Conservation (phyloP, 2,888 invertebrate species). For the Acanthosepion pharaonis region DNA sequence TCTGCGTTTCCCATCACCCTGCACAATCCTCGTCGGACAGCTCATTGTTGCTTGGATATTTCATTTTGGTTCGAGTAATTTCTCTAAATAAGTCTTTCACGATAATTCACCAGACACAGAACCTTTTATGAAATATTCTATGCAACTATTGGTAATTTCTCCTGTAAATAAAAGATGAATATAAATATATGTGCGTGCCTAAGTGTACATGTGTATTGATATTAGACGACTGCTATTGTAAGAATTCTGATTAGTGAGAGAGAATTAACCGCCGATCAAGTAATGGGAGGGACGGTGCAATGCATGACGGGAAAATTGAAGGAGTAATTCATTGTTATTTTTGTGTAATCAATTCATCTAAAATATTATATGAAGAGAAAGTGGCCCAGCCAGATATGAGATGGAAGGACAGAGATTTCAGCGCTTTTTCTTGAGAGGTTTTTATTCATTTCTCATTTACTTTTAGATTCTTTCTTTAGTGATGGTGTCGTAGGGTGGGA, state of each 20-base stretch:
- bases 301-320: constrained; percentile 13
- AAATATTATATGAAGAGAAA: constrained; percentile 6
- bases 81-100: neutral
- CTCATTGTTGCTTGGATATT: neutral
- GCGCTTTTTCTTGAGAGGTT: neutral
- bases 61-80: constrained; percentile 33
- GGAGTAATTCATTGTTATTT: constrained; percentile 33
- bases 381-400: neutral
- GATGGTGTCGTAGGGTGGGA: neutral
- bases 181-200: neutral
- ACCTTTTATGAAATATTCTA: constrained; percentile 6
- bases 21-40: neutral
- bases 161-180: constrained; percentile 33
- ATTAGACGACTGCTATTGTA: neutral
- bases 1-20: neutral
- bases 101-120: constrained; percentile 33
- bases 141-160: constrained; percentile 33
- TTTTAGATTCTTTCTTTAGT: neutral
- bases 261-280: neutral
- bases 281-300: neutral
- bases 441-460: constrained; percentile 18
- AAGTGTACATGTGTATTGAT: constrained; percentile 1
- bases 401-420: constrained; percentile 6
- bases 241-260: neutral
- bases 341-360: constrained; percentile 21